phyloP scores from a whole-genome alignment of 2,113 vertebrate species.

The Mohoua ochrocephala region DNA sequence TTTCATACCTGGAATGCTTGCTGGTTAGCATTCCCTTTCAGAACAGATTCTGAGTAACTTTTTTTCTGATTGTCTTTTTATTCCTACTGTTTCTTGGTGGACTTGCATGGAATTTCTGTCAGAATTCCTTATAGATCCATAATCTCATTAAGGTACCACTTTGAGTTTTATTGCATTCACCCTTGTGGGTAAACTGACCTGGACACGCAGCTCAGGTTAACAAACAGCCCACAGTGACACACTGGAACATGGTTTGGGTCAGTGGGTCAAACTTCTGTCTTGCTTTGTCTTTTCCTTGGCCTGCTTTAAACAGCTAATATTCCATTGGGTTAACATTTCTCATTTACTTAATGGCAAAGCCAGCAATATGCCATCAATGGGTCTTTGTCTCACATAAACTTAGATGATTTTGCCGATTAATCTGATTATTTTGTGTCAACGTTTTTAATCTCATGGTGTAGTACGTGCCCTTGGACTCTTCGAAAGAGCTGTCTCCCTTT shows the following conservation, averaged over 20 bases:
- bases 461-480: neutral
- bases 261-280: neutral
- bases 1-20: neutral
- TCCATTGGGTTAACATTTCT: neutral
- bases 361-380: neutral
- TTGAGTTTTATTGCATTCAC: neutral
- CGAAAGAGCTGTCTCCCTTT: neutral
- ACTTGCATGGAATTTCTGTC: neutral
- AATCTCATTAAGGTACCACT: neutral
- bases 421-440: neutral
- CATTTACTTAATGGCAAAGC: neutral
- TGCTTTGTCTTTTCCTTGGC: neutral
- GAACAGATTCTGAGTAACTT: neutral
- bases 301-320: neutral
- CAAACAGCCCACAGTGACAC: too few relatives aligned
- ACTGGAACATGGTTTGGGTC: neutral
- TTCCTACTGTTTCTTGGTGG: neutral
- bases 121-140: neutral
- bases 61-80: neutral
- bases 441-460: neutral
- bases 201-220: neutral
- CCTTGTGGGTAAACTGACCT: neutral
- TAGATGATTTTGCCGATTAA: neutral
- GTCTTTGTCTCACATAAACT: neutral
- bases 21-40: neutral